These are phyloP conservation scores for Cosmia trapezina DNA, from an alignment of 2,888 invertebrate genomes.

Conservation along the genomic window DNA sequence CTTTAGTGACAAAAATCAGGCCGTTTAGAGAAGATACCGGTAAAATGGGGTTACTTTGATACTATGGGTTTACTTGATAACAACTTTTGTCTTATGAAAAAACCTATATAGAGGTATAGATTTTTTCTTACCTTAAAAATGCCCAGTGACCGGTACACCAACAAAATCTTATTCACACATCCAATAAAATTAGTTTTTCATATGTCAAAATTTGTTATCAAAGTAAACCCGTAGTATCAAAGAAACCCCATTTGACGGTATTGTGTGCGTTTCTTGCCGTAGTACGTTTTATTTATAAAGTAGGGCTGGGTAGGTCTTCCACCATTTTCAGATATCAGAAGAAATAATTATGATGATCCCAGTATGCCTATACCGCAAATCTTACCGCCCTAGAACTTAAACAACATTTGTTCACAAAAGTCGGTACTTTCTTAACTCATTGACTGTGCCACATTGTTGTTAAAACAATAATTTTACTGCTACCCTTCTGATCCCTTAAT, in stretches of 20 bases:
- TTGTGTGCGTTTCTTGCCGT: too few species aligned
- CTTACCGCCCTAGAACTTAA: background rate
- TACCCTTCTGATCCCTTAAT: conserved; percentile 47
- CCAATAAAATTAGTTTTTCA: too few species aligned
- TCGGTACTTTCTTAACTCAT: conserved; percentile 12
- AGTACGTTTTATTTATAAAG: background rate
- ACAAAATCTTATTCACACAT: too few species aligned
- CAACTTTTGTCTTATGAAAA: too few species aligned
- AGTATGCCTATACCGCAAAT: background rate
- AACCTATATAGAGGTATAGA: too few species aligned
- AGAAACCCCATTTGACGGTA: too few species aligned
- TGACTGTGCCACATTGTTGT: conserved; percentile 15
- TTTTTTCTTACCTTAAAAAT: too few species aligned
- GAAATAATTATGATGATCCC: background rate
- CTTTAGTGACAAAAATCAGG: background rate
- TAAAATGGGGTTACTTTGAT: too few species aligned
- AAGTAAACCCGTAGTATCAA: too few species aligned
- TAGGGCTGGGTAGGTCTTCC: background rate
- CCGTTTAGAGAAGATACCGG: background rate
- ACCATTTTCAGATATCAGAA: background rate
- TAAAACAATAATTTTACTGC: conserved; percentile 45
- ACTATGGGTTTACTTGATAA: too few species aligned
- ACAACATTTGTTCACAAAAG: background rate
- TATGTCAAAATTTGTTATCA: too few species aligned
- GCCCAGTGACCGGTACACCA: too few species aligned